Conservation (phyloP, 2,888 invertebrate genomes). For the Callyntrura sp. region DNA sequence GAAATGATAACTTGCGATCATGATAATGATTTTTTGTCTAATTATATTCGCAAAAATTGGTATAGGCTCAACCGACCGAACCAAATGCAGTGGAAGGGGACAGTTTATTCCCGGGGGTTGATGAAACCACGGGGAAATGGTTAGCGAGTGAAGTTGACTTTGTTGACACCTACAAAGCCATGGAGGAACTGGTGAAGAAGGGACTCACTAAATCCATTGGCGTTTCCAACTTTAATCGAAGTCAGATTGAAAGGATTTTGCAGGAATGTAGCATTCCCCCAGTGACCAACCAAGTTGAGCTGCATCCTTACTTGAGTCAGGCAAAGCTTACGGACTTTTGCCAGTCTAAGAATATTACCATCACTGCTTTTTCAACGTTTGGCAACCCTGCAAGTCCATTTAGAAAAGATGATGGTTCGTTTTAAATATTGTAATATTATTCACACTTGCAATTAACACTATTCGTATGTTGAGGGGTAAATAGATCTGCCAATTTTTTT, state of each 20-base stretch:
- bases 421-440: too few species aligned
- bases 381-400: slow-evolving; percentile 89
- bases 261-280: slow-evolving; percentile 88
- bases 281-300: slow-evolving; percentile 85
- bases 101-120: slow-evolving; percentile 40
- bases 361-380: slow-evolving; percentile 91
- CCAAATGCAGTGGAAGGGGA: slow-evolving; percentile 85
- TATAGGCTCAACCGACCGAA: too few species aligned
- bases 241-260: slow-evolving; percentile 90
- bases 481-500: neutral
- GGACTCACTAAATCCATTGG: slow-evolving; percentile 92
- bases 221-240: slow-evolving; percentile 92
- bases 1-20: too few species aligned
- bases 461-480: too few species aligned
- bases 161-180: slow-evolving; percentile 90
- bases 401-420: too few species aligned
- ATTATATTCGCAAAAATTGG: too few species aligned
- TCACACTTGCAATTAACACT: too few species aligned
- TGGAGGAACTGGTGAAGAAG: slow-evolving; percentile 90
- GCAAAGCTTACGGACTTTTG: slow-evolving; percentile 90
- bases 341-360: slow-evolving; percentile 88
- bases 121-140: too few species aligned
- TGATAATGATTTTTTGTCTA: too few species aligned
- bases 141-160: slow-evolving; percentile 89
- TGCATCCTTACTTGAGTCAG: slow-evolving; percentile 89